A percentile compares a stretch with the other conserved stretches of the same genome.
Conservation (phyloP, 1,140 invertebrate genomes). For the Metaphire vulgaris region DNA sequence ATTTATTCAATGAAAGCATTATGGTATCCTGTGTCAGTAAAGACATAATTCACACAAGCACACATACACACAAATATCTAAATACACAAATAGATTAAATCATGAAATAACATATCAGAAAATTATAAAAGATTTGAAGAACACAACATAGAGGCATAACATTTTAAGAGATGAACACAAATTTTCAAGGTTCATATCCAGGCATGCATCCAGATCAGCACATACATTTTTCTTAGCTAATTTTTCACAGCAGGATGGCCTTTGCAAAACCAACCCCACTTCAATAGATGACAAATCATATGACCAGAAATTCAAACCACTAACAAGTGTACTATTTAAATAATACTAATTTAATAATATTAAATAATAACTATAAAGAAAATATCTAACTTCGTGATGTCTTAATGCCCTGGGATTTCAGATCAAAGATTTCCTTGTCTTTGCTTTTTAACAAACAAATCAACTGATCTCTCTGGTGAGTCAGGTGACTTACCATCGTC, state of each 20-base stretch:
- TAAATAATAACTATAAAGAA: background rate
- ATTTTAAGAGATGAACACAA: no score
- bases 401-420: background rate
- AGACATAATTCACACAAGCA: background rate
- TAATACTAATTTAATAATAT: background rate
- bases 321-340: no score
- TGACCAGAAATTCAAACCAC: no score
- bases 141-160: no score
- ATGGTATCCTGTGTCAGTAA: background rate
- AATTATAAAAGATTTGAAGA: no score
- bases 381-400: background rate
- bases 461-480: background rate
- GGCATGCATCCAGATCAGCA: background rate
- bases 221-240: background rate
- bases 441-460: background rate
- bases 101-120: background rate
- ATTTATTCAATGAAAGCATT: background rate
- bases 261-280: no score
- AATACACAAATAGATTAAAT: background rate
- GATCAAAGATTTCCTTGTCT: background rate
- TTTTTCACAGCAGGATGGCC: background rate
- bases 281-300: no score
- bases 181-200: no score
- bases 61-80: background rate
- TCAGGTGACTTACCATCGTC: background rate